phyloP scores from a whole-genome alignment of 2,113 vertebrate species.

The Candoia aspera region DNA sequence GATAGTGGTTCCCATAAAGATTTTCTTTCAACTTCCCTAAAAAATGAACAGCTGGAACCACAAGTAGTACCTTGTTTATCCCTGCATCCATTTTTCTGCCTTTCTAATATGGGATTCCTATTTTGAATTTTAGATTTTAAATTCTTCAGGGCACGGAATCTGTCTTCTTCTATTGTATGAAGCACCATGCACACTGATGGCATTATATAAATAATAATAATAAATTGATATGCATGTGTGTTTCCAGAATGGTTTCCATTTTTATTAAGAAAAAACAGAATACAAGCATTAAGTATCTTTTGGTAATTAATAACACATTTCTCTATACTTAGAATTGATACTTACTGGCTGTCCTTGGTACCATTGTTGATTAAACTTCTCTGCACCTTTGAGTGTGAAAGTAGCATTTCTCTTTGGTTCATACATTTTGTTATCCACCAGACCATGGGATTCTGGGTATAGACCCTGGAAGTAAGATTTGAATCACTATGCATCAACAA shows the following conservation, averaged over 20 bases:
- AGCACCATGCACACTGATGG: background rate
- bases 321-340: slow-evolving; percentile 37
- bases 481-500: background rate
- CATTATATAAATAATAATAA: background rate
- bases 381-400: slow-evolving; percentile 81
- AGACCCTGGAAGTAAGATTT: slow-evolving; percentile 81
- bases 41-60: background rate
- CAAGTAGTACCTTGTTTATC: background rate
- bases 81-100: background rate
- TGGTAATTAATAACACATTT: background rate
- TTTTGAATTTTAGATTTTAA: background rate
- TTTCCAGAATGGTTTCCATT: background rate
- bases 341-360: slow-evolving; percentile 96
- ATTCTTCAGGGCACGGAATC: background rate
- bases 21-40: background rate
- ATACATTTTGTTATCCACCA: slow-evolving; percentile 98
- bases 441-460: slow-evolving; percentile 96
- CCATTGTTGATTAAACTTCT: slow-evolving; percentile 88
- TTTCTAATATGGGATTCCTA: background rate
- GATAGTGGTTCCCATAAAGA: no score
- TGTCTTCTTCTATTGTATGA: background rate
- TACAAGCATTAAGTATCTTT: background rate
- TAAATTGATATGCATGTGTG: background rate
- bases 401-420: slow-evolving; percentile 80
- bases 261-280: background rate